A percentile compares a stretch with the other conserved stretches of the same genome.
Evolutionary conservation across 2,113 vertebrate genomes (phyloP).

Genomic region (Gallinago paraguaiae): DNA sequence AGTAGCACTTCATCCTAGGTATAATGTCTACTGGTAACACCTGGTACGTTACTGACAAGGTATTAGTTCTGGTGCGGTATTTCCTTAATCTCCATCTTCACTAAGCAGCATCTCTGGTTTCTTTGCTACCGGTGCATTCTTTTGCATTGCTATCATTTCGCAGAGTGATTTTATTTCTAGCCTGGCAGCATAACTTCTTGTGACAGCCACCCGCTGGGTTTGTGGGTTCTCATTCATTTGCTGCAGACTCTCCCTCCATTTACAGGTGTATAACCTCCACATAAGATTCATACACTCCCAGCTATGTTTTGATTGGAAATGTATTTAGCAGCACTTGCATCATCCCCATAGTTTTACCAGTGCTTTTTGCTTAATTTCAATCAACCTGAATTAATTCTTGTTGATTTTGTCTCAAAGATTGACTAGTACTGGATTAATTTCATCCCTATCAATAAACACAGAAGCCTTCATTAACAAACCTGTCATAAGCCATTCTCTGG

Average conservation of each 20-base stretch:
- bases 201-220: neutral
- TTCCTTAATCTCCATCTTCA: neutral
- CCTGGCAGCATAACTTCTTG: neutral
- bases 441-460: neutral
- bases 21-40: neutral
- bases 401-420: neutral
- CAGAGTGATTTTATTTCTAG: conserved; percentile 3
- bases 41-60: neutral
- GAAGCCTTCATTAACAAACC: neutral
- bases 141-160: neutral
- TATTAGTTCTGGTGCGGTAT: neutral
- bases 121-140: neutral
- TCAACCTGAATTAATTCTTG: neutral
- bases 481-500: neutral
- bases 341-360: neutral
- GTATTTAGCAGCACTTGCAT: neutral
- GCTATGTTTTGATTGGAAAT: neutral
- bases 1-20: neutral
- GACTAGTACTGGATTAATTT: neutral
- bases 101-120: neutral
- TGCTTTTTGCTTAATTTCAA: neutral
- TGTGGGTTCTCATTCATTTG: neutral
- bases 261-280: neutral
- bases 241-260: neutral
- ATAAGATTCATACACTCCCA: neutral